Conservation (phyloP, 2,888 invertebrate genomes). For the Leptinotarsa peninsularis region DNA sequence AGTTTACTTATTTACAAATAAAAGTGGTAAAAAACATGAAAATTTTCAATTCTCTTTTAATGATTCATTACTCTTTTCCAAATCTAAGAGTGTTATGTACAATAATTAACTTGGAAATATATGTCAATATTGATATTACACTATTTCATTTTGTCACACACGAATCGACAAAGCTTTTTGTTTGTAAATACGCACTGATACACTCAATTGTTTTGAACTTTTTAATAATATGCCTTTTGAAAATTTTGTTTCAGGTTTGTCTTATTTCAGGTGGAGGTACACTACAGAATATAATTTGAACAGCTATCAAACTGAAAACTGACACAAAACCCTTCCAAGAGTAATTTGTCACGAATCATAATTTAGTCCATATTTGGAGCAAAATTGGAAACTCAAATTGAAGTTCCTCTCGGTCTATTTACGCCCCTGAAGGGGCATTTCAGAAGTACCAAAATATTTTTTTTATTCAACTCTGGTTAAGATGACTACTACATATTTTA, state of each 20-base stretch:
- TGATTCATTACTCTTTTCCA: too few relatives aligned
- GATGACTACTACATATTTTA: too few relatives aligned
- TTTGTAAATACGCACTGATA: neutral
- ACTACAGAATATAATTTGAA: neutral
- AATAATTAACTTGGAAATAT: too few relatives aligned
- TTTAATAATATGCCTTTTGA: neutral
- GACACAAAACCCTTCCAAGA: neutral
- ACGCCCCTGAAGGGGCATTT: neutral
- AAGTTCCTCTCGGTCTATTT: neutral
- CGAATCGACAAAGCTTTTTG: neutral
- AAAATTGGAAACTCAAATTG: neutral
- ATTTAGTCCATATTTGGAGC: neutral
- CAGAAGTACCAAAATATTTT: neutral
- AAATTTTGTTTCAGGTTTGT: neutral
- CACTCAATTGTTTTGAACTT: neutral
- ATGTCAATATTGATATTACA: too few relatives aligned
- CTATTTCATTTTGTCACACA: too few relatives aligned
- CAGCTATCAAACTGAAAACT: slow-evolving; percentile 1
- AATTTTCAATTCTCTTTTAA: too few relatives aligned
- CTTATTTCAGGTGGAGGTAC: neutral
- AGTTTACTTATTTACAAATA: too few relatives aligned
- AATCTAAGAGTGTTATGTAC: too few relatives aligned
- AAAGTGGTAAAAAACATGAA: too few relatives aligned
- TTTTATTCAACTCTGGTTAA: too few relatives aligned
- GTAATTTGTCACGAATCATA: neutral